Evolutionary conservation across 2,797 vertebrate species (phyloP), one percentile per base, ranked within the genome.

Genomic region (Sebastes alutus): DNA sequence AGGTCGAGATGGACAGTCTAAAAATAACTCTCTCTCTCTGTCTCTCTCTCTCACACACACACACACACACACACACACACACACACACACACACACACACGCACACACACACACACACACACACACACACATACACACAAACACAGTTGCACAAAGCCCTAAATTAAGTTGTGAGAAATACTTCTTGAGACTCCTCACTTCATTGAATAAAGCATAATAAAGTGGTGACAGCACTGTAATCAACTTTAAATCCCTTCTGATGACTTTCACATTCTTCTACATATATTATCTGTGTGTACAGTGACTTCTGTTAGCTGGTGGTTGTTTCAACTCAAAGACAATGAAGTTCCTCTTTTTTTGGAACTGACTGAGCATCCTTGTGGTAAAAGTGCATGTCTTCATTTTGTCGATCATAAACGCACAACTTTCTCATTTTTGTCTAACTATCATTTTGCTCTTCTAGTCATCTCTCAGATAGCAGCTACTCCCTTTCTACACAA

Each of bases 311-410:
- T 22, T 58, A 68, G 66, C 64, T 52, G 38, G 35, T 27, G 63
- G 56, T 23, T 20, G 32, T 32, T 60, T 75, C 23, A 76, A 1
- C 55, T 59, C 65, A 68, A 13, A 66, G 4, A 63, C 42, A 38
- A 11, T 5, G 0, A 49, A 81, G 69, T 89, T 91, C 88, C 89
- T 87, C 87, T 88, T 90, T 90, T 90, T 82, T 81, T 58, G 2
- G 6, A 60, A 29, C 14, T 63, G 4, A 6, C 14, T 63, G 4
- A 73, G 75, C 63, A 82, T 88, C 69, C 9, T 66, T 54, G 20
- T 49, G n/a, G 5, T 71, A 29, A 64, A 76, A 82, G 35, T 27
- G 0, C 20, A 29, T 3, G 3, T 7, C 27, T 65, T 49, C 5
- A 9, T 23, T 2, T 58, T 54, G 7, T 38, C 22, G 2, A 25